Conservation (phyloP, 1,140 invertebrate species). For the Drosophila bocqueti region DNA sequence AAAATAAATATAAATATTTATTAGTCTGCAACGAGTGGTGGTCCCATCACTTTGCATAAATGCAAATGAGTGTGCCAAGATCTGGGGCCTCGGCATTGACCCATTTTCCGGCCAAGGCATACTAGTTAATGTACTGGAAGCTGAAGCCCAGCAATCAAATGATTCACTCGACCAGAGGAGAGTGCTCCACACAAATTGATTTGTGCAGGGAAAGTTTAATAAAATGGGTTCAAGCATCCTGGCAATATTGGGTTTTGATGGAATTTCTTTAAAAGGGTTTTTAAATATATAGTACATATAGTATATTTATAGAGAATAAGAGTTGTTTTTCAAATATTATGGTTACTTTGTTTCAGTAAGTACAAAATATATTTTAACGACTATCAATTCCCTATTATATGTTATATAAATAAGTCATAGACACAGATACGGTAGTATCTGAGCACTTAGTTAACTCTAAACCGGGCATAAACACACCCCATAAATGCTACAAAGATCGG, state of each 20-base stretch:
- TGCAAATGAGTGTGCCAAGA: slow-evolving; percentile 58
- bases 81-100: slow-evolving; percentile 55
- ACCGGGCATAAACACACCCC: slow-evolving; percentile 53
- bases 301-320: too few species aligned
- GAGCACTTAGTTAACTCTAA: slow-evolving; percentile 31
- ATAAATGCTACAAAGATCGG: slow-evolving; percentile 51
- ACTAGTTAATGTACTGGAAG: slow-evolving; percentile 35
- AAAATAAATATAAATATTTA: slow-evolving; percentile 84
- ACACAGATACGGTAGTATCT: not conserved
- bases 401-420: not conserved
- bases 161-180: slow-evolving; percentile 49
- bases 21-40: slow-evolving; percentile 52
- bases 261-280: not conserved
- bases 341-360: too few species aligned
- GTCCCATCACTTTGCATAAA: slow-evolving; percentile 51
- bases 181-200: slow-evolving; percentile 5
- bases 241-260: not conserved
- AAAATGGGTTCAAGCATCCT: not conserved
- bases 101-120: slow-evolving; percentile 51
- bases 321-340: too few species aligned
- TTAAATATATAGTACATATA: not conserved
- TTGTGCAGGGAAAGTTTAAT: not conserved
- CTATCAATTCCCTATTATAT: not conserved
- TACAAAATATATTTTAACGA: too few species aligned
- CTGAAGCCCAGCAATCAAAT: slow-evolving; percentile 49